A percentile compares a stretch with the other conserved stretches of the same genome.
phyloP scores from a whole-genome alignment of 2,888 invertebrate species.

The Allacma fusca region DNA sequence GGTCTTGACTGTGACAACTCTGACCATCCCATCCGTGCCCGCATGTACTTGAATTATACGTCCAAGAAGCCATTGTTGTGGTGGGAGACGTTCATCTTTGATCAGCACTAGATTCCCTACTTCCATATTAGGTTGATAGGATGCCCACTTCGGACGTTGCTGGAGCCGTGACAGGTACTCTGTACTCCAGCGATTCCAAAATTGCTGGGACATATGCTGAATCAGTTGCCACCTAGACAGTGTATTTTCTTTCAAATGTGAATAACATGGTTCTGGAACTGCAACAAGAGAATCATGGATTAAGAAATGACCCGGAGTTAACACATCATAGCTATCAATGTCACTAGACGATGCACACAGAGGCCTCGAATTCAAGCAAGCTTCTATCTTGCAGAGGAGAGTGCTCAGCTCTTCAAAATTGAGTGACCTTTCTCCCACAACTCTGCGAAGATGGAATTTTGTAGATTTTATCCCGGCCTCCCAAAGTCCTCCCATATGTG shows the following conservation, averaged over 20 bases:
- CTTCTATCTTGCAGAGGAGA: slow-evolving; percentile 9
- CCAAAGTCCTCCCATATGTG: slow-evolving; percentile 16
- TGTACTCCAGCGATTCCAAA: slow-evolving; percentile 55
- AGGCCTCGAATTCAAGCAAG: not conserved
- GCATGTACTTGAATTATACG: slow-evolving; percentile 59
- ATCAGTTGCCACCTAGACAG: slow-evolving; percentile 39
- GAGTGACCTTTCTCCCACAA: not conserved
- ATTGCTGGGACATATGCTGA: slow-evolving; percentile 60
- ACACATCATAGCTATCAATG: not conserved
- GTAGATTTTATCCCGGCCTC: slow-evolving; percentile 13
- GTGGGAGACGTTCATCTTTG: slow-evolving; percentile 56
- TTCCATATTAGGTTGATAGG: slow-evolving; percentile 47
- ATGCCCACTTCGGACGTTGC: slow-evolving; percentile 61
- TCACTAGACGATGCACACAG: not conserved
- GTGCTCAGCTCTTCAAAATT: slow-evolving; percentile 13
- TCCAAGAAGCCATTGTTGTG: slow-evolving; percentile 61
- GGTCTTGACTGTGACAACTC: slow-evolving; percentile 61
- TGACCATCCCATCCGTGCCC: slow-evolving; percentile 60
- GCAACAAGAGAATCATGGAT: no score
- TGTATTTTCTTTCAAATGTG: not conserved
- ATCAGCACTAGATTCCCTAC: slow-evolving; percentile 62
- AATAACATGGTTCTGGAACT: no score
- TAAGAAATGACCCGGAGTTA: no score
- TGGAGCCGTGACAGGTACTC: no score
- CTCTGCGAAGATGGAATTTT: not conserved